A percentile compares a stretch with the other conserved stretches of the same genome.
phyloP scores from a whole-genome alignment of 2,113 vertebrate species.

The Gopherus evgoodei region DNA sequence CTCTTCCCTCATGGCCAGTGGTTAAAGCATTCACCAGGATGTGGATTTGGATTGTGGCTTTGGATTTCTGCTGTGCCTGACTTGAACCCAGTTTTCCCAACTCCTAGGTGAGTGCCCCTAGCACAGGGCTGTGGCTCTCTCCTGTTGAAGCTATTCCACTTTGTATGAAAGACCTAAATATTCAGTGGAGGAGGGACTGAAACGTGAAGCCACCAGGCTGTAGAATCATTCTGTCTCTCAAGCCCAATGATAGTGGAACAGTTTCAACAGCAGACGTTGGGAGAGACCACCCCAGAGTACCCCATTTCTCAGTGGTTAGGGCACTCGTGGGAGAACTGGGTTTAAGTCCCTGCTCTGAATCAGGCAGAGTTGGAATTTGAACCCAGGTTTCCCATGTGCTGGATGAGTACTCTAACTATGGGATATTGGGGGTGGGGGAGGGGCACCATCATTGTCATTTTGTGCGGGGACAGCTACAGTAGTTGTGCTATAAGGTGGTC shows the following conservation, averaged over 20 bases:
- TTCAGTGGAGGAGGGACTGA: neutral
- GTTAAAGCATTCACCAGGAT: neutral
- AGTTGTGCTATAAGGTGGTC: neutral
- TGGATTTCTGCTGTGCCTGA: neutral
- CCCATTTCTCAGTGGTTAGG: neutral
- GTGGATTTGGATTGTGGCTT: neutral
- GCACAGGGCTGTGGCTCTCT: neutral
- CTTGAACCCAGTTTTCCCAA: neutral
- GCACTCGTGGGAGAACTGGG: neutral
- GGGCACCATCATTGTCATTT: neutral
- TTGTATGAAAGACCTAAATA: neutral
- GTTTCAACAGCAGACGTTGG: neutral
- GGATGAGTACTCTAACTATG: neutral
- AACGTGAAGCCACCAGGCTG: neutral
- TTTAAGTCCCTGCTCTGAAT: neutral
- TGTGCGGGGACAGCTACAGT: neutral
- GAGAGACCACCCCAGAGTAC: neutral
- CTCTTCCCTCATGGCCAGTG: neutral
- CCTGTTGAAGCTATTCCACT: neutral
- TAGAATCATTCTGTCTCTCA: neutral
- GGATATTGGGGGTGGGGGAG: too few species aligned
- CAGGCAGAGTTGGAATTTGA: neutral
- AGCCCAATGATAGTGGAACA: neutral
- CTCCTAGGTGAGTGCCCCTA: neutral
- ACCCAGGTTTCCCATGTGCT: neutral